Evolutionary conservation across 2,113 vertebrate species (phyloP), one percentile per base, ranked within the genome.

Genomic region (Setophaga coronata): DNA sequence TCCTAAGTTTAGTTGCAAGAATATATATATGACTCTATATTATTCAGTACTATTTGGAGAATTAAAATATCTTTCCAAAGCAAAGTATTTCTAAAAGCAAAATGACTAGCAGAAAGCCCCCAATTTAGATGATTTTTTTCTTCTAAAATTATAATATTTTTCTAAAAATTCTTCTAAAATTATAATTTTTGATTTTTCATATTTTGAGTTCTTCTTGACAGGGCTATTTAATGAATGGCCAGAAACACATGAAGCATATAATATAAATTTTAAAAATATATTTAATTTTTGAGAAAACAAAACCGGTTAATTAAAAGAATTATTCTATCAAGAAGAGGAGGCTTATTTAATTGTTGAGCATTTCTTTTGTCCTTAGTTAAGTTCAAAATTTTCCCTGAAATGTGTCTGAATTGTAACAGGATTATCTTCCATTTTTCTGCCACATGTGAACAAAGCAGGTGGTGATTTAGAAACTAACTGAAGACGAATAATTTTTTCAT

Each of bases 361-460:
- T 26, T 42, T 66, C 5, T 65, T 90, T 87, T 42, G 42, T 19
- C 14, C 7, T 47, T n/a, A 2, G 53, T 19, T 43, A 77, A 38
- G 1, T 38, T 67, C 72, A 76, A 56, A n/a, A 38, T 34, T 77
- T n/a, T 10, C 8, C 43, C 26, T 29, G 8, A 57, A 51, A 3
- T 3, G 11, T 15, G 7, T 15, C 18, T 57, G 19, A 66, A 33
- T 29, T 31, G 20, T 29, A 53, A 61, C 11, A 67, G 65, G 43
- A 58, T 48, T 61, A 43, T 71, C 15, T 56, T 62, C 9, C 2
- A 1, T 51, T 33, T 76, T 9, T 57, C 19, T 72, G 48, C 9
- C 7, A 5, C 19, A 16, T 6, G 4, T 0, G 0, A 25, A 66
- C 6, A 3, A 53, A 56, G 61, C 4, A 31, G 9, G 51, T n/a